These are phyloP conservation scores for Leptinotarsa peninsularis DNA, from an alignment of 2,888 invertebrate genomes.

Conservation along the genomic window DNA sequence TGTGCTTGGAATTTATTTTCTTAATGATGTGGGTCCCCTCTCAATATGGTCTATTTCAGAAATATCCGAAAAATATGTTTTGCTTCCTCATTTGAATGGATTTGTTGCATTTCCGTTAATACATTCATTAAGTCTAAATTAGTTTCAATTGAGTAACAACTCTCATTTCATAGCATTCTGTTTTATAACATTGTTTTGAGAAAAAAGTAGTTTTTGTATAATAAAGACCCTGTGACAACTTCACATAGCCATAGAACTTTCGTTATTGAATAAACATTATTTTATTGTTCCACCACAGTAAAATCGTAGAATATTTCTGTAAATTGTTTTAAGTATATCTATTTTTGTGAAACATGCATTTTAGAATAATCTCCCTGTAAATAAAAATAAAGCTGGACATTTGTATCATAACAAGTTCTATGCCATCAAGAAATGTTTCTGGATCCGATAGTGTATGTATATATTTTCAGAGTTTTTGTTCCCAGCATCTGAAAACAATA, in stretches of 20 bases:
- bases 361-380: background rate
- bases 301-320: too few species aligned
- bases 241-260: background rate
- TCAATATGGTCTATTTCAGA: slow-evolving; percentile 12
- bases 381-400: background rate
- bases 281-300: too few species aligned
- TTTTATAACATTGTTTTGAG: background rate
- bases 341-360: slow-evolving; percentile 5
- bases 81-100: slow-evolving; percentile 6
- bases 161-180: background rate
- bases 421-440: background rate
- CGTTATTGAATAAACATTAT: background rate
- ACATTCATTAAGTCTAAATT: background rate
- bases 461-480: background rate
- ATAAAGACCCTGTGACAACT: background rate
- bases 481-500: slow-evolving; percentile 1
- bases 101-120: background rate
- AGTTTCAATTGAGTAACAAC: background rate
- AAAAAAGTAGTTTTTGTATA: slow-evolving; percentile 6
- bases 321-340: background rate
- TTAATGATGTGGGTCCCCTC: background rate
- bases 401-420: background rate
- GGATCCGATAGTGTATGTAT: background rate
- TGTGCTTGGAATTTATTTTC: slow-evolving; percentile 2
- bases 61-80: slow-evolving; percentile 5